Evolutionary conservation across 2,797 vertebrate genomes (phyloP).

Genomic region (Echiichthys vipera): DNA sequence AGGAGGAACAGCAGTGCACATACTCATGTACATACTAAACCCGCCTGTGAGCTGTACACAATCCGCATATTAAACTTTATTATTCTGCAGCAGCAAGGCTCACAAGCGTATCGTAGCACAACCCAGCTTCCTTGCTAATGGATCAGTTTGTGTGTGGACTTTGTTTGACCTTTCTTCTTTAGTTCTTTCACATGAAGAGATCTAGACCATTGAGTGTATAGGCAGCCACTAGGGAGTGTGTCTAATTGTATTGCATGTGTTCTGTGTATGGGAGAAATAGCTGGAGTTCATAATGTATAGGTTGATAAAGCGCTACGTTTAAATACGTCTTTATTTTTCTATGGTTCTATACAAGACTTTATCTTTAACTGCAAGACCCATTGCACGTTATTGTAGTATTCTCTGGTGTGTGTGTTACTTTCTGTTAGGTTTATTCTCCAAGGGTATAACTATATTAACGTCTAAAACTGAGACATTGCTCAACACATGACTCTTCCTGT

Average conservation of each 20-base stretch:
- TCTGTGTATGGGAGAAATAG: background rate
- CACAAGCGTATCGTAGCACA: constrained; percentile 1
- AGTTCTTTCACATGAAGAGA: constrained; percentile 33
- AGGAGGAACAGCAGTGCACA: background rate
- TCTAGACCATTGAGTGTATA: background rate
- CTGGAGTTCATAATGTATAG: constrained; percentile 7
- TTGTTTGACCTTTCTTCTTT: constrained; percentile 35
- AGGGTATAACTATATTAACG: constrained; percentile 57
- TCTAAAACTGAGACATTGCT: constrained; percentile 66
- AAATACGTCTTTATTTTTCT: constrained; percentile 10
- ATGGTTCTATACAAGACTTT: background rate
- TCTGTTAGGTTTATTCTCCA: constrained; percentile 51
- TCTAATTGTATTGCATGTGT: background rate
- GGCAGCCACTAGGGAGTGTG: background rate
- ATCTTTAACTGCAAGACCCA: constrained; percentile 40
- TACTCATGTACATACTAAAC: background rate
- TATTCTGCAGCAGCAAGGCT: constrained; percentile 3
- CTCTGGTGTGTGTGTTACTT: constrained; percentile 37
- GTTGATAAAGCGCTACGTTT: constrained; percentile 5
- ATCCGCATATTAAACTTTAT: constrained; percentile 11
- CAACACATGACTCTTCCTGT: constrained; percentile 57
- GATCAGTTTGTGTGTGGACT: constrained; percentile 41
- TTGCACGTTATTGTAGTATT: constrained; percentile 28
- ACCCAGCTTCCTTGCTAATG: constrained; percentile 20
- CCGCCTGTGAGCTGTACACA: background rate